Base-by-base conservation (phyloP, 2,888 invertebrate genomes). In the Bugula neritina region DNA sequence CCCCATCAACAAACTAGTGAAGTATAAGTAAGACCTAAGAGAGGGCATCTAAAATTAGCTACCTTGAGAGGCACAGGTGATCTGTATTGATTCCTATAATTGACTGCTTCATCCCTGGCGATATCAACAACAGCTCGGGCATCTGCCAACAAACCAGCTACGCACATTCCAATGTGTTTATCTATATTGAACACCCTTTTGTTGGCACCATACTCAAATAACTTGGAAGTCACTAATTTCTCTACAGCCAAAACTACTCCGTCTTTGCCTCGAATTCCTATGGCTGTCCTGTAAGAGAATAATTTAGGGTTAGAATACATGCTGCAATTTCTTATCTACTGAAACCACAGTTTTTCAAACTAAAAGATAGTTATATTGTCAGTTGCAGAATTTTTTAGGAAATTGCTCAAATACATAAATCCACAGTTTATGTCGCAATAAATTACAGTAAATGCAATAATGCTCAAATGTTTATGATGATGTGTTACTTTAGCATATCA, bases 211-310 rank as follows among this genome's bases (percentile, higher is more conserved):
- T 90, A 88, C 86, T 97, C 97, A 81, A 95, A 95, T 31, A 98
- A 85, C 82, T 94, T 92, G 1, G 96, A 96, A 27, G 92, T 91
- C 0, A 98, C 90, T 73, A 98, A 88, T 86, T 99, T 99, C 83
- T 99, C 99, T 0, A 98, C 95, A 0, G 95, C 99, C 81, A 99
- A 91, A 2, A 99, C 94, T 1, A 99, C 91, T 72, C 96, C 94
- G 87, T 99, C 95, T 82, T 93, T 96, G 31, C 97, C 96, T 79
- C 93, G 87, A 2, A 99, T 88, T 0, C 92, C 98, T 76, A 99
- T 91, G 21, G 95, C 94, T 74, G 98, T 98, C 13, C 90, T 90
- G 77, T 5, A 43, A 43, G 10, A 43, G 43, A 35, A 83, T 52
- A 13, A 21, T 13, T 52, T 10, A 52, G 10, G 21, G 21, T 52